phyloP scores from a whole-genome alignment of 2,113 vertebrate genomes.

The Ceyx melanurus region DNA sequence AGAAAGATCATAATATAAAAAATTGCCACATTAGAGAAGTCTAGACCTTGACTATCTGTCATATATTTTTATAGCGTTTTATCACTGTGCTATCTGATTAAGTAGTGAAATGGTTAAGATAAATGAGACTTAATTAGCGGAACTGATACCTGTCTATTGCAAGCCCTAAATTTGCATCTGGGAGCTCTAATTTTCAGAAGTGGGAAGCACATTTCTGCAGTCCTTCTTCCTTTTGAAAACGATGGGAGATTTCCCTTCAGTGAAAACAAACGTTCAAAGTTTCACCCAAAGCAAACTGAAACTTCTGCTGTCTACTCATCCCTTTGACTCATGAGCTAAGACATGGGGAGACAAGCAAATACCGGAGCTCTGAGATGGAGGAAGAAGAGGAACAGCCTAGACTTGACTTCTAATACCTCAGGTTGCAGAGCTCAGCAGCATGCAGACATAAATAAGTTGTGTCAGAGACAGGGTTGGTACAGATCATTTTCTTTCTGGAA shows the following conservation, averaged over 20 bases:
- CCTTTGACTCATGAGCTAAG: not conserved
- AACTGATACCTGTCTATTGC: slow-evolving; percentile 56
- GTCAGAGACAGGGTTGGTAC: not conserved
- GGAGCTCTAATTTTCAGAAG: slow-evolving; percentile 28
- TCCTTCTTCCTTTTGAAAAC: slow-evolving; percentile 22
- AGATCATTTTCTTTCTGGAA: not conserved
- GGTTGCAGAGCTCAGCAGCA: not conserved
- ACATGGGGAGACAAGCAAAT: not conserved
- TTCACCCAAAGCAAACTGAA: not conserved
- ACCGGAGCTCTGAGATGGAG: not conserved
- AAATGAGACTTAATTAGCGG: slow-evolving; percentile 54
- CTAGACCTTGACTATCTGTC: slow-evolving; percentile 68
- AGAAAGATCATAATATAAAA: slow-evolving; percentile 58
- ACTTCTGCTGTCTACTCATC: not conserved
- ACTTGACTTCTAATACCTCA: not conserved
- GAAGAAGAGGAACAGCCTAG: not conserved
- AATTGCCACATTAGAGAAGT: slow-evolving; percentile 63
- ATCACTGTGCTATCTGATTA: slow-evolving; percentile 57
- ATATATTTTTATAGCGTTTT: slow-evolving; percentile 40
- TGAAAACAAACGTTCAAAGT: not conserved
- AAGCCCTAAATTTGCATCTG: slow-evolving; percentile 9
- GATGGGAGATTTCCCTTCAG: not conserved
- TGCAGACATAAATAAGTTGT: not conserved
- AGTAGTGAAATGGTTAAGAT: slow-evolving; percentile 65
- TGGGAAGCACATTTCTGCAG: not conserved